Evolutionary conservation across 2,113 vertebrate species (phyloP), one percentile per base, ranked within the genome.

Genomic region (Rhombomys opimus): DNA sequence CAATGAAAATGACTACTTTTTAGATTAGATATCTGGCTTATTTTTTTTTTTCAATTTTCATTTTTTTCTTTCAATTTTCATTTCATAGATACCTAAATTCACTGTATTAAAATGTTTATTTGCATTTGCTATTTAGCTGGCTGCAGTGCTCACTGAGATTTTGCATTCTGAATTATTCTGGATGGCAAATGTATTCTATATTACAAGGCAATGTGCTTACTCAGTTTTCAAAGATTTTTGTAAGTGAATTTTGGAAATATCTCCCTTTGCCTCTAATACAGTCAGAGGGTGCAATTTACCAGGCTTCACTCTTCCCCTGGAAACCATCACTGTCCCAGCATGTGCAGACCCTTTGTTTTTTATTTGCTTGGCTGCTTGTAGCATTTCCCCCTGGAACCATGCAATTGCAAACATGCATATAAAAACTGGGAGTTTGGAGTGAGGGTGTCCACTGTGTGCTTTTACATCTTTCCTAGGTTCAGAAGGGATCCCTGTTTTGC

Each of bases 21-120:
- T 54, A n/a, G 41, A 13, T 94, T 46, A 87, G 87, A 75, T 73
- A 87, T 78, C 92, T 96, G 72, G 27, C 15, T 35, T 95, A 84
- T 13, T n/a, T 91, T 91, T n/a, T 91, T n/a, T 91, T 91, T 87
- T 20, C 1, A 41, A 38, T 90, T 77, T 90, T 2, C 54, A n/a
- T 90, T 90, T 38, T 76, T 65, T 75, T 85, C 81, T 65, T 80
- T 7, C 68, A 32, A 76, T 52, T 38, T 72, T 76, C 10, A 77
- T 89, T 91, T 11, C 14, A 78, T 59, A 63, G 72, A 35, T 50
- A 5, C 59, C 57, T 77, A 89, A 61, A 63, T 57, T 46, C 13
- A 59, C 2, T 25, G 41, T 25, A 73, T 91, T 76, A 94, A 92
- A 91, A 86, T 32, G 73, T 61, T 82, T 63, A 75, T 23, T 92